Base-by-base conservation (phyloP, 2,797 vertebrate species). In the Pelobates cultripes region DNA sequence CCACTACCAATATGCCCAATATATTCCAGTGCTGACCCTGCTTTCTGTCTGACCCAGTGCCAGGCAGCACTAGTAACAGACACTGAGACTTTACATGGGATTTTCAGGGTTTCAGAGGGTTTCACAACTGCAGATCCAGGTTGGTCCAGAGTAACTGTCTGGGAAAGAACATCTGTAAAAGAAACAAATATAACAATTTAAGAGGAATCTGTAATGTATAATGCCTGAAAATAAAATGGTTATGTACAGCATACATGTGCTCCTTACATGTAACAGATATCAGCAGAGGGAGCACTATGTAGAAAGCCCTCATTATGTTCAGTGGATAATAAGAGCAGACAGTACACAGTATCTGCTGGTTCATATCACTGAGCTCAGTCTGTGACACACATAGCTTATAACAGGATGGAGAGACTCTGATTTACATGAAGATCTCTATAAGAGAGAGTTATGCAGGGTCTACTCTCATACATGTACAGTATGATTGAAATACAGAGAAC, bases 51-150 rank as follows among this genome's bases (percentile, higher is more conserved):
- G 13, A 75, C 10, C 74, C 61, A 61, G 15, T 12, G 1, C 55
- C 55, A 57, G 9, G 1, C 3, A 57, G 9, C 0, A 57, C 14
- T 57, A 15, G 9, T 57, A 57, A 57, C 13, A 13, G 51, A 63
- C 17, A 40, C 55, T 15, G 55, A 74, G 41, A 13, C 55, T 28
- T 17, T 63, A 63, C 73, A 63, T 28, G 73, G 41, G 12, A 44
- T 1, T 61, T 51, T 72, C 5, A 85, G 70, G 47, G 73, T 77
- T 2, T 66, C 40, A 74, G 69, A 43, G 0, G 77, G 67, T 7
- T 13, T 70, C 67, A 77, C 45, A n/a, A 57, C 55, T 57, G 55
- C 3, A 57, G 55, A 57, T 57, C 9, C 55, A 57, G 55, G 55
- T 57, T 57, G 55, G 13, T 57, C 55, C 14, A 57, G 55, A 1